Evolutionary conservation across 1,140 invertebrate species (phyloP), one percentile per base, ranked within the genome.

Genomic region (Catajapyx aquilonaris): DNA sequence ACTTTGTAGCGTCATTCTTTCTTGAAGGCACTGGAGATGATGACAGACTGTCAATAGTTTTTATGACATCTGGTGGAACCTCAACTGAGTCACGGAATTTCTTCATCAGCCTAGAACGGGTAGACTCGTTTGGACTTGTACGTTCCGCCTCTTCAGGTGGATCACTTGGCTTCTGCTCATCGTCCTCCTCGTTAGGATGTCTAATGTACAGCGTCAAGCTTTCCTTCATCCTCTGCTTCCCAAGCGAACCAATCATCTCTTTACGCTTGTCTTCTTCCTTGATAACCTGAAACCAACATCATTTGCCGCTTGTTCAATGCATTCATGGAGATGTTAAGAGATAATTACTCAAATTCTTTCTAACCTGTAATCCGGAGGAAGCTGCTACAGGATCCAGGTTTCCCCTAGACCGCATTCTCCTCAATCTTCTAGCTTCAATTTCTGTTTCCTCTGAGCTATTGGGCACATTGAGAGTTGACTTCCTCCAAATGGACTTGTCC

Each of bases 401-500:
- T 10, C 57, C 49, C 40, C 60, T 49, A 3, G 64, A 62, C 34
- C 58, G 54, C 38, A 61, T 43, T 45, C 63, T 54, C 40, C 62
- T 54, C 0, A 62, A 64, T 46, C 70, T 39, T 18, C 52, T 44
- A 21, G 42, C 34, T 20, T 52, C 48, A 23, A 39, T 38, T 41
- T 63, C 61, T 37, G 53, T 55, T 38, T 71, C 68, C 50, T 78
- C 74, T 20, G 61, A 49, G 42, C 63, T 68, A 46, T 66, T 69
- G 37, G 65, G 57, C 34, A 71, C 64, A 54, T 71, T 76, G 1
- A 75, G 50, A 46, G 63, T 73, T 5, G 72, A 78, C 51, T 81
- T 76, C 47, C 79, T 63, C 64, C 77, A 80, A 19, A 71, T 62
- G 28, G 74, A 74, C 54, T 73, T 76, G 49, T 84, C 78, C 56